A percentile compares a stretch with the other conserved stretches of the same genome.
Conservation (phyloP, 2,113 vertebrate genomes). For the Ammodytes marinus region DNA sequence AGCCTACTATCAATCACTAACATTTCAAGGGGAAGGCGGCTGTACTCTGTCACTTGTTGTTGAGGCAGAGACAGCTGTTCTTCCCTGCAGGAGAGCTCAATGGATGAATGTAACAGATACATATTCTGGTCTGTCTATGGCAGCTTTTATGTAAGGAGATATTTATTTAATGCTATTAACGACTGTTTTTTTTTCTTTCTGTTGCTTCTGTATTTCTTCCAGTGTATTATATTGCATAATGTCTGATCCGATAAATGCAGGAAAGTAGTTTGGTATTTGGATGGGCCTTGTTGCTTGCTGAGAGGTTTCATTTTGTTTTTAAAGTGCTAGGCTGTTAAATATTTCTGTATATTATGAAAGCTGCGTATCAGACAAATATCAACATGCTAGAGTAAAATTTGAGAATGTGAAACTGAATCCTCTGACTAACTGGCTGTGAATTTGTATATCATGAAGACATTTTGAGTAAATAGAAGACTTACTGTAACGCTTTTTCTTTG, state of each 20-base stretch:
- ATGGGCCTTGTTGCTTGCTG: conserved; percentile 78
- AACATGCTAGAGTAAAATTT: conserved; percentile 75
- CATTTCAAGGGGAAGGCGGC: conserved; percentile 43
- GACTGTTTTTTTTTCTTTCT: conserved; percentile 53
- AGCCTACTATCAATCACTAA: conserved; percentile 44
- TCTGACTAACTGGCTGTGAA: conserved; percentile 84
- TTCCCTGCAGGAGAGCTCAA: conserved; percentile 74
- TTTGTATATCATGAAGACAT: conserved; percentile 80
- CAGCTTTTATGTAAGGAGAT: conserved; percentile 81
- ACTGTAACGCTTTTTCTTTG: conserved; percentile 60
- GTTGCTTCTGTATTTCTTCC: conserved; percentile 73
- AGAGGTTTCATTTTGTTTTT: conserved; percentile 73
- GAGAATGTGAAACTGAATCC: conserved; percentile 80
- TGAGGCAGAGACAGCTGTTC: conserved; percentile 48
- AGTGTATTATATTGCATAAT: conserved; percentile 80
- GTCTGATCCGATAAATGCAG: conserved; percentile 67
- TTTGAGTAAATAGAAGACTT: conserved; percentile 68
- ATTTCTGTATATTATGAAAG: conserved; percentile 81
- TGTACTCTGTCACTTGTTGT: conserved; percentile 54
- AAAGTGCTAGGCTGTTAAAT: conserved; percentile 79
- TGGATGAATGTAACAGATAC: conserved; percentile 87
- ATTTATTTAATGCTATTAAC: conserved; percentile 73
- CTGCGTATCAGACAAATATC: conserved; percentile 69
- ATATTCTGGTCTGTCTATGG: conserved; percentile 80
- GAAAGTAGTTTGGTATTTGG: conserved; percentile 66